Evolutionary conservation across 2,113 vertebrate genomes (phyloP), one percentile per base, ranked within the genome.

Genomic region (Amphiprion percula): DNA sequence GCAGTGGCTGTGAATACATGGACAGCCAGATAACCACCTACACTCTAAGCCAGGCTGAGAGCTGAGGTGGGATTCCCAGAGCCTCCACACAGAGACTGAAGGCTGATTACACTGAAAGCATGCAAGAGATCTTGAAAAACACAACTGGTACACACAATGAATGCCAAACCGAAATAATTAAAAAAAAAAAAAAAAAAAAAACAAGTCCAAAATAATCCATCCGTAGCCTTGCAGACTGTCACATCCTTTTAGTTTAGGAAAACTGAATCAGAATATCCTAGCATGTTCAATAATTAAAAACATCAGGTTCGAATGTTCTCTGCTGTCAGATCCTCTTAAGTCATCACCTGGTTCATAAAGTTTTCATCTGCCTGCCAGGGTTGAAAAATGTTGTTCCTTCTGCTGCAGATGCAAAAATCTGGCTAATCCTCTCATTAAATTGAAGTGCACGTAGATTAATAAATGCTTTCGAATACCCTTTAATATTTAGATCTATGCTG

Each of bases 1-100:
- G 89, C 78, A 59, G 68, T 77, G 75, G 83, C 80, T 84, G 82
- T 91, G 87, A 90, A 93, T 90, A 86, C 89, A 87, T 19, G 33
- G 78, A 33, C 69, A 79, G 81, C 39, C 65, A 88, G 85, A 93
- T 91, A 88, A 89, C 82, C 87, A 88, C 79, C 85, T 85, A 83
- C 73, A 75, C 80, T 82, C 39, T 26, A 23, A 68, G 60, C 52
- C 62, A 66, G 49, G 75, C 79, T 68, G 21, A 72, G 47, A 77
- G 78, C 55, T 14, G 49, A 78, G 86, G 56, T 78, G 60, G 70
- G 80, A 61, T 77, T 80, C 55, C 59, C 28, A 54, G 23, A 73
- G 68, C 41, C 41, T 65, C 21, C 30, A 49, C 65, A 54, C 41
- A 39, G 62, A 47, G 41, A 68, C 69, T 62, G 79, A 76, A 23